Conservation (phyloP, 2,888 invertebrate species). For the Limnephilus marmoratus region DNA sequence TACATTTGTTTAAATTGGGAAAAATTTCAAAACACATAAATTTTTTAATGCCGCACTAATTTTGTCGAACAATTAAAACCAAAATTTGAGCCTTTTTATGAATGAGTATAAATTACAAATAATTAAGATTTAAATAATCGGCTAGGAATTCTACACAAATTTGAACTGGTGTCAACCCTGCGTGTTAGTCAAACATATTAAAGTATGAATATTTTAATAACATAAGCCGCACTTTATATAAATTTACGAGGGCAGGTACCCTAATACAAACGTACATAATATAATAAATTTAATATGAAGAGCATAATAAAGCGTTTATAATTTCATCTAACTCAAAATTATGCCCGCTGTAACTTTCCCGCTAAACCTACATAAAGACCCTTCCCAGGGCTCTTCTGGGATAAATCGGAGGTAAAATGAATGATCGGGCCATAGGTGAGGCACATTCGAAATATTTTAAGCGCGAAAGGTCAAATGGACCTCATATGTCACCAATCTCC, state of each 20-base stretch:
- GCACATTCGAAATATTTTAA: constrained; percentile 60
- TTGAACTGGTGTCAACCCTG: background rate
- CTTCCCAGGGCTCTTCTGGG: constrained; percentile 6
- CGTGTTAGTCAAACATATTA: background rate
- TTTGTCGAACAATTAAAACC: background rate
- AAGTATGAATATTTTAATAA: constrained; percentile 21
- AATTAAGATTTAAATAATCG: background rate
- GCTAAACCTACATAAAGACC: constrained; percentile 26
- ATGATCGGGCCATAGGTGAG: constrained; percentile 51
- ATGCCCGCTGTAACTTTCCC: constrained; percentile 23
- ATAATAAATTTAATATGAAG: background rate
- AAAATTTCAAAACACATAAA: too few species aligned
- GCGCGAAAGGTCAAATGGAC: constrained; percentile 55
- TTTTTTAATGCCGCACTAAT: background rate
- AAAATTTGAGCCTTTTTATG: background rate
- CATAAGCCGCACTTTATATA: background rate
- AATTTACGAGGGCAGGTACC: constrained; percentile 15
- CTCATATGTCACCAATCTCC: constrained; percentile 48
- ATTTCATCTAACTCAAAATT: constrained; percentile 37
- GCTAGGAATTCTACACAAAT: background rate
- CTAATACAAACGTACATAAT: background rate
- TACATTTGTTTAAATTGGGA: too few species aligned
- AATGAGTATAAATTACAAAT: background rate
- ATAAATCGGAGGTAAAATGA: constrained; percentile 46
- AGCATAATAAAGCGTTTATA: constrained; percentile 30